Base-by-base conservation (phyloP, 2,888 invertebrate species). In the Nyleta sp. region DNA sequence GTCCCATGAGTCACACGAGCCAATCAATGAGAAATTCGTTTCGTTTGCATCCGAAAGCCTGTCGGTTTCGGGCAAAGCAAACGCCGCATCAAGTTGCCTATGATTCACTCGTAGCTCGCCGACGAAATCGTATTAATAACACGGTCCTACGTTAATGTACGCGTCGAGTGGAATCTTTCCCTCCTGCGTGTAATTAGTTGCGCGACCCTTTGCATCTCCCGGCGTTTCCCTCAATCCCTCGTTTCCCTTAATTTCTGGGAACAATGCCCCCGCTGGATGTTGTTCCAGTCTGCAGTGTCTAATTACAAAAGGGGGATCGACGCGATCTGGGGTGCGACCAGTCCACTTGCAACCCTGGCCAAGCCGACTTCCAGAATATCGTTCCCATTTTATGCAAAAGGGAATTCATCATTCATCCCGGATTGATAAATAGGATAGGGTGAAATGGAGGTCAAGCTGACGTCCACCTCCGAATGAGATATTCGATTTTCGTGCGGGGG, bases 211-310 rank as follows among this genome's bases (percentile, higher is more conserved):
- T 77, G 82, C 82, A 87, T 89, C 88, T 81, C 74, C 81, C 76
- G 75, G 82, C 82, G 87, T 89, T 88, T 81, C 74, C 81, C 76
- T 76, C 72, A 38, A 77, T 75, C 86, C 86, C 87, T 83, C 83
- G 85, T 86, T 88, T 89, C 87, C 85, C 87, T 86, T 87, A 87
- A 89, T 88, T 90, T 89, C 83, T 82, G 84, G 85, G 89, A 89
- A 89, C 87, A 87, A 87, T 87, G 82, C 81, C 85, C 75, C 71
- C 71, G 70, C 77, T 82, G 82, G 82, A 87, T 88, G 86, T 89
- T 87, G 85, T 87, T 87, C 87, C 87, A 86, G 84, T 79, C 85
- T 83, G 84, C 85, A 89, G 89, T 88, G 87, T 90, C 90, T 90
- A 90, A 90, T 90, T 89, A 90, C 89, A 87, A 82, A 71, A 80